Percentiles rank a stretch among this genome's conserved stretches.
Conservation (phyloP, 2,797 vertebrate genomes). For the Sebastolobus alascanus region DNA sequence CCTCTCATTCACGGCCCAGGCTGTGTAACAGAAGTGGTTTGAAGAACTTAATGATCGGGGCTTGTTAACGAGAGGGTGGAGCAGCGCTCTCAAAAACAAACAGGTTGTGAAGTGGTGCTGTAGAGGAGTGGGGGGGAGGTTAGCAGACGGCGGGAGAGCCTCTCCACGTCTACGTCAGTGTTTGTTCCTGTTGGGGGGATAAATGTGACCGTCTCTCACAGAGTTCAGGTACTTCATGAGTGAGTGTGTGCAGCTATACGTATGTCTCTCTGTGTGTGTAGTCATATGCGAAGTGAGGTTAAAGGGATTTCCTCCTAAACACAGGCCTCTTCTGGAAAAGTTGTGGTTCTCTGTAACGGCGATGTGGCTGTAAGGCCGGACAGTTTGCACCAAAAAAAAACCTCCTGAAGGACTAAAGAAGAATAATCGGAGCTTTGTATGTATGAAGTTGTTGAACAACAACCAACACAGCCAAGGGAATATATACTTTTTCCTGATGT, state of each 20-base stretch:
- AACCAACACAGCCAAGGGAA: too few species aligned
- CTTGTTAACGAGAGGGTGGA: slow-evolving; percentile 47
- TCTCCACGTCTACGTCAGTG: slow-evolving; percentile 3
- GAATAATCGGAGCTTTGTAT: background rate
- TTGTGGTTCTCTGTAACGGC: background rate
- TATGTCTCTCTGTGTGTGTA: background rate
- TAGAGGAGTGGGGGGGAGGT: slow-evolving; percentile 5
- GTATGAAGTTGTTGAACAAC: background rate
- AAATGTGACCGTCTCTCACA: background rate
- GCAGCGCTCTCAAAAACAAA: slow-evolving; percentile 47
- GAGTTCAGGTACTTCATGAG: background rate
- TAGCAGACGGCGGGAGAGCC: slow-evolving; percentile 2
- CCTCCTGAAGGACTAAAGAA: too few species aligned
- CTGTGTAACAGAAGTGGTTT: slow-evolving; percentile 36
- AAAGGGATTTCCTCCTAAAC: slow-evolving; percentile 21
- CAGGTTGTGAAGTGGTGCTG: slow-evolving; percentile 37
- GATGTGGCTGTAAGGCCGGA: background rate
- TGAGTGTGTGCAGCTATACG: background rate
- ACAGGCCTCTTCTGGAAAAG: background rate
- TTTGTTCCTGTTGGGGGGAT: slow-evolving; percentile 7
- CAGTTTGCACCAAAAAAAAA: too few species aligned
- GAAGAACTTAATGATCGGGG: slow-evolving; percentile 42
- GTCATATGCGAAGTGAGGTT: background rate
- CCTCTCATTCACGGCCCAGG: slow-evolving; percentile 28
- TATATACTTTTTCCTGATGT: too few species aligned